Evolutionary conservation across 2,888 invertebrate species (phyloP), one percentile per base, ranked within the genome.

Genomic region (Epistrophe eligans): DNA sequence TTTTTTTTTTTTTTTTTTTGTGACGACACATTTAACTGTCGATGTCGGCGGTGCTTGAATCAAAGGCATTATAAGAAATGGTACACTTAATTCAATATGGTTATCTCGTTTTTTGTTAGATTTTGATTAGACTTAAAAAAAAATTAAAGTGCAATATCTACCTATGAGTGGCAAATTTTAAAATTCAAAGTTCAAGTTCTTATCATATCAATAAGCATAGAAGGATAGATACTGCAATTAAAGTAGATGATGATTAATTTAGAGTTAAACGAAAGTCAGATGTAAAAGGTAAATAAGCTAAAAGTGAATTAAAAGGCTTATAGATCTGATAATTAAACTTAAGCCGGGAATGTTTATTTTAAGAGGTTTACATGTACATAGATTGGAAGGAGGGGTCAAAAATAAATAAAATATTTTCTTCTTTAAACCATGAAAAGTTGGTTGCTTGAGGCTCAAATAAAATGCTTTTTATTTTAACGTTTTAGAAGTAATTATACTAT

Each of bases 171-270:
- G 50, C 1, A 5, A 19, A 10, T 50, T 50, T 50, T 50, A 11
- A n/a, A 50, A 17, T 50, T 19, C 50, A 62, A 62, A 62, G 62
- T 43, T 62, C 62, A 62, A 62, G 24, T 62, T 6, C 2, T 40
- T 40, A 38, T 60, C 38, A 35, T n/a, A 9, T 4, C 1, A 2
- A 28, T 50, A 2, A 50, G 45, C 17, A 9, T 48, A 45, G 7
- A 17, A 17, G 48, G 9, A 48, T 9, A 45, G 0, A n/a, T n/a
- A n/a, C n/a, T 45, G 45, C n/a, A 45, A n/a, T 45, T 45, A 45
- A 17, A 17, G n/a, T 8, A 9, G 4, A 3, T 48, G 48, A 17
- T 48, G 9, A 48, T 10, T 48, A 8, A 48, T 48, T 48, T 2
- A 17, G 3, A 45, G 8, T 45, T n/a, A n/a, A n/a, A n/a, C n/a